Percentiles rank a stretch among this genome's conserved stretches.
Conservation (phyloP, 2,888 invertebrate species). For the Trichacis sp. region DNA sequence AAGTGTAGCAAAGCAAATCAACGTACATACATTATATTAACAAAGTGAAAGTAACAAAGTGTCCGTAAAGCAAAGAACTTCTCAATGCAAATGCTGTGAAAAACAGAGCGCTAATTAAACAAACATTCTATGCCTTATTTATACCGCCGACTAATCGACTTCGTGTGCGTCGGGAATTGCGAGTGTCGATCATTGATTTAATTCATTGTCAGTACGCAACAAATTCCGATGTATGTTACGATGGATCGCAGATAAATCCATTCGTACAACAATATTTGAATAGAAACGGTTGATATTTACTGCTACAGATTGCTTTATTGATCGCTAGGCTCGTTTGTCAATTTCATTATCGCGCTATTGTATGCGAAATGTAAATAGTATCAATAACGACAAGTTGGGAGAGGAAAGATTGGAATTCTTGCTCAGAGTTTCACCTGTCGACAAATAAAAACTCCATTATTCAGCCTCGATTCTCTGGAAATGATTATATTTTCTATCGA, state of each 20-base stretch:
- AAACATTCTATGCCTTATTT: conserved; percentile 33
- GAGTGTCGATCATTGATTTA: conserved; percentile 17
- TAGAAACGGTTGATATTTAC: conserved; percentile 3
- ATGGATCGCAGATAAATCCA: conserved; percentile 13
- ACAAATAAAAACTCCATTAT: background rate
- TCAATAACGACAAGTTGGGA: no score
- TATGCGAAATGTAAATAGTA: no score
- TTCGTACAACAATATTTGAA: background rate
- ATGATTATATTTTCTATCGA: no score
- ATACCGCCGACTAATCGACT: conserved; percentile 28
- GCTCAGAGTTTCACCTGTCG: background rate
- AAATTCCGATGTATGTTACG: conserved; percentile 32
- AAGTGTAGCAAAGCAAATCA: conserved; percentile 3
- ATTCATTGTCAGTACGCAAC: conserved; percentile 34
- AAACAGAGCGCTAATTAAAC: conserved; percentile 36
- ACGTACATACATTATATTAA: conserved; percentile 14
- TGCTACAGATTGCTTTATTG: conserved; percentile 22
- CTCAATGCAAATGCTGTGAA: conserved; percentile 27
- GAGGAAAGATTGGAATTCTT: background rate
- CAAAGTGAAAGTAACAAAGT: conserved; percentile 33
- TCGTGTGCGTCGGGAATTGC: conserved; percentile 7
- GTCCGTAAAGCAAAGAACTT: background rate
- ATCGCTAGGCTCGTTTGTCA: conserved; percentile 10
- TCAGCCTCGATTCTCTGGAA: no score
- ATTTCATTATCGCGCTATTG: no score